Base-by-base conservation (phyloP, 1,140 invertebrate genomes). In the Pseudomyrmex sp. region DNA sequence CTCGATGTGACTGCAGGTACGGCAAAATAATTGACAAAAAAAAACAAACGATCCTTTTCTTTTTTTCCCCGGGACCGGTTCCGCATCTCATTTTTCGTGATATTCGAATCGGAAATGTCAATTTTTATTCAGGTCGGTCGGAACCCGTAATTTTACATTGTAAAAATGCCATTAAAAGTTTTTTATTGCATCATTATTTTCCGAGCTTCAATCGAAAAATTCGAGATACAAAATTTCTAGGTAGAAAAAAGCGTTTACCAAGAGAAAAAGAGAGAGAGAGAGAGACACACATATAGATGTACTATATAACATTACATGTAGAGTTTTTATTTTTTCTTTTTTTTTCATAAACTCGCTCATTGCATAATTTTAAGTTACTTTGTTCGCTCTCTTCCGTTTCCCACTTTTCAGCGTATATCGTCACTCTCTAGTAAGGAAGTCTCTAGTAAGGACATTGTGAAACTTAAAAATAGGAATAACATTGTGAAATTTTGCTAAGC, bases 381-480 rank as follows among this genome's bases (percentile, higher is more conserved):
- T 18, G 5, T 13, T n/a, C 20, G 0, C 7, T 18, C 18, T 58
- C 0, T 35, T 35, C 35, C 35, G 13, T n/a, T n/a, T 35, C 13
- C 15, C 23, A 2, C 12, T 46, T 8, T 12, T 12, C 15, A 18
- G 8, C 12, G 0, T 23, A 62, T 48, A 10, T 35, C 8, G 2
- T 9, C n/a, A 72, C 7, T 10, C 7, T 52, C 12, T 9, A 18
- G 18, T 18, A 18, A 18, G 18, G 58, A 15, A 35, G 48, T 52
- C 10, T 20, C 54, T 35, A 61, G 12, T 10, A 10, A 50, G 58
- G 77, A 88, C 84, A 77, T 87, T 61, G 68, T 46, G 56, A 82
- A 69, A 85, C 79, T 88, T 35, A 35, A 83, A 85, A 90, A 88
- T 61, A 85, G 69, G 80, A 83, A 77, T 90, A 90, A 90, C 63